Evolutionary conservation across 2,888 invertebrate genomes (phyloP).

Genomic region (Melanostoma scalare): DNA sequence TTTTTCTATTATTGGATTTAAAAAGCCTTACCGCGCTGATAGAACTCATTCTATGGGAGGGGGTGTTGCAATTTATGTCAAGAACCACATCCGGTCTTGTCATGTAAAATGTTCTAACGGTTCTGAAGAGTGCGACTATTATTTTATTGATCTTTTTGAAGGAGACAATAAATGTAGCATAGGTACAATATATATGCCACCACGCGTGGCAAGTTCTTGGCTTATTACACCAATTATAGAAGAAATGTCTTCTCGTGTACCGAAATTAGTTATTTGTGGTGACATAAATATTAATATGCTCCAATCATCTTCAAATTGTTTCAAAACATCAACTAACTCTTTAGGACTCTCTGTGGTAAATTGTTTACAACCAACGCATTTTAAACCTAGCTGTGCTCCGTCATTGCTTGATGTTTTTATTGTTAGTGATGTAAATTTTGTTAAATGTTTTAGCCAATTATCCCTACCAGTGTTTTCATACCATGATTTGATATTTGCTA

Average conservation of each 20-base stretch:
- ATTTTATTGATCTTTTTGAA: neutral
- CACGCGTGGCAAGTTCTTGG: neutral
- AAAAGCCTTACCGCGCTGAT: no score
- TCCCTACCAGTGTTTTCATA: neutral
- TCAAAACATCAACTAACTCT: neutral
- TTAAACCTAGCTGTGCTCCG: neutral
- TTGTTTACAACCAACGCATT: neutral
- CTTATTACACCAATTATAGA: neutral
- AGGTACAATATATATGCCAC: neutral
- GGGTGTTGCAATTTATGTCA: neutral
- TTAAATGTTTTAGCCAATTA: neutral
- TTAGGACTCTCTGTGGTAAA: neutral
- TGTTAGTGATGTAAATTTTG: neutral
- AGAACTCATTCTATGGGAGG: neutral
- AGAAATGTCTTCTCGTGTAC: neutral
- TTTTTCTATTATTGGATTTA: no score
- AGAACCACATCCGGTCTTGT: neutral
- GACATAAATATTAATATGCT: conserved; percentile 1
- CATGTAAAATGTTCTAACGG: neutral
- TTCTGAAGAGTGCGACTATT: neutral
- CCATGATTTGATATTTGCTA: neutral
- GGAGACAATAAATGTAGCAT: neutral
- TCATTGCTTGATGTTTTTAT: neutral
- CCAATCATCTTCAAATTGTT: neutral
- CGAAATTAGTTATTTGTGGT: neutral